Percentiles rank a stretch among this genome's conserved stretches.
Conservation (phyloP, 2,888 invertebrate genomes). For the Apantesis nais region DNA sequence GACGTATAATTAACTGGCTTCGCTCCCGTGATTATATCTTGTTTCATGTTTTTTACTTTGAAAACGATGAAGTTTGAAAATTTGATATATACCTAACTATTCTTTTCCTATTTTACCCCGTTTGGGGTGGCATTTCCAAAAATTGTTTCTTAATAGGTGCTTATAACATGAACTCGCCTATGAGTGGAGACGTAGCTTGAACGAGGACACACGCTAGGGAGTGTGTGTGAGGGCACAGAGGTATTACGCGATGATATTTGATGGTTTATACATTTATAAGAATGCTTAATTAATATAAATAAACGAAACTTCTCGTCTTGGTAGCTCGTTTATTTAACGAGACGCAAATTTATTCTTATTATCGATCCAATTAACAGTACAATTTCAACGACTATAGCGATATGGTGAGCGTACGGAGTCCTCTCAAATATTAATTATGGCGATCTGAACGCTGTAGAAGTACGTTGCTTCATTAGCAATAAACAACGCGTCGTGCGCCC, state of each 20-base stretch:
- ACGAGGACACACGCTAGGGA: neutral
- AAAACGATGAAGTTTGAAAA: too few species aligned
- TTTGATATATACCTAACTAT: too few species aligned
- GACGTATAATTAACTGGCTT: neutral
- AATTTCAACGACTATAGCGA: neutral
- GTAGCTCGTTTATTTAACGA: conserved; percentile 3
- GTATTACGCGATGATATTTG: neutral
- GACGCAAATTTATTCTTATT: conserved; percentile 10
- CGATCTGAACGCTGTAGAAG: conserved; percentile 1
- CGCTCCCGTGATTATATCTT: neutral
- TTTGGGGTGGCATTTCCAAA: too few species aligned
- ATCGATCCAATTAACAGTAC: conserved; percentile 1
- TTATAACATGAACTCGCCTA: too few species aligned
- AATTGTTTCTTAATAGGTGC: too few species aligned
- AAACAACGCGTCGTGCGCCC: conserved; percentile 46
- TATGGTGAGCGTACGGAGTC: conserved; percentile 1
- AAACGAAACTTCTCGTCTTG: neutral
- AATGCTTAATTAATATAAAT: neutral
- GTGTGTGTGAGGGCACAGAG: neutral
- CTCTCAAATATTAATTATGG: conserved; percentile 41
- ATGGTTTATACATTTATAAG: neutral
- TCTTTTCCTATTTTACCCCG: too few species aligned
- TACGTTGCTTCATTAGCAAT: conserved; percentile 40
- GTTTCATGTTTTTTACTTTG: too few species aligned
- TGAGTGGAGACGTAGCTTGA: too few species aligned